These are phyloP conservation scores for Pyrocephalus nanus DNA, from an alignment of 2,797 vertebrate genomes.

Conservation along the genomic window DNA sequence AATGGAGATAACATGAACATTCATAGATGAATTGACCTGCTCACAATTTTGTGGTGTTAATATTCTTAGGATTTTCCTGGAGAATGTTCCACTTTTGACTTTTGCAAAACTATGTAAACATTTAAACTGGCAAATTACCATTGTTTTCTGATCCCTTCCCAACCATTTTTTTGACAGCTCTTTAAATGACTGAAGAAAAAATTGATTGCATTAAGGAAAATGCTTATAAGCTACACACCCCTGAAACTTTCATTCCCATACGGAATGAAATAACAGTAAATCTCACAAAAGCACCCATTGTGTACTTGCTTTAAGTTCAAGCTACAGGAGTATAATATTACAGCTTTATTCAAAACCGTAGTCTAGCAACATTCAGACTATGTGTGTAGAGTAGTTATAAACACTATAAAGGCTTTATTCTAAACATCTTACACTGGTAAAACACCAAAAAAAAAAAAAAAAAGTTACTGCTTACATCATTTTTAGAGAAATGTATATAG, in stretches of 20 bases:
- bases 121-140: constrained; percentile 46
- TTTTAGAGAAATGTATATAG: constrained; percentile 25
- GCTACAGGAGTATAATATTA: constrained; percentile 51
- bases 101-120: constrained; percentile 34
- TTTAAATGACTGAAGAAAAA: constrained; percentile 48
- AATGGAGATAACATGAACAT: neutral
- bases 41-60: neutral
- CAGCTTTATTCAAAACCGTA: constrained; percentile 39
- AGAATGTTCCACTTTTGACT: neutral
- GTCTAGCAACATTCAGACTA: constrained; percentile 34
- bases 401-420: constrained; percentile 52
- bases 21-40: neutral
- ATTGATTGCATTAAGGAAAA: constrained; percentile 44
- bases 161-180: constrained; percentile 35
- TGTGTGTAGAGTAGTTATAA: constrained; percentile 53
- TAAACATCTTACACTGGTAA: constrained; percentile 48
- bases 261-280: constrained; percentile 49
- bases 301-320: constrained; percentile 40
- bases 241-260: constrained; percentile 14
- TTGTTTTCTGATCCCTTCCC: constrained; percentile 52
- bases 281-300: constrained; percentile 55
- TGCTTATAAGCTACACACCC: neutral
- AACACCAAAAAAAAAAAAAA: constrained; percentile 14
- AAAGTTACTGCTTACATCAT: constrained; percentile 28
- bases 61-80: constrained; percentile 21